phyloP scores from a whole-genome alignment of 1,140 invertebrate species.

The Apolygus lucorum region DNA sequence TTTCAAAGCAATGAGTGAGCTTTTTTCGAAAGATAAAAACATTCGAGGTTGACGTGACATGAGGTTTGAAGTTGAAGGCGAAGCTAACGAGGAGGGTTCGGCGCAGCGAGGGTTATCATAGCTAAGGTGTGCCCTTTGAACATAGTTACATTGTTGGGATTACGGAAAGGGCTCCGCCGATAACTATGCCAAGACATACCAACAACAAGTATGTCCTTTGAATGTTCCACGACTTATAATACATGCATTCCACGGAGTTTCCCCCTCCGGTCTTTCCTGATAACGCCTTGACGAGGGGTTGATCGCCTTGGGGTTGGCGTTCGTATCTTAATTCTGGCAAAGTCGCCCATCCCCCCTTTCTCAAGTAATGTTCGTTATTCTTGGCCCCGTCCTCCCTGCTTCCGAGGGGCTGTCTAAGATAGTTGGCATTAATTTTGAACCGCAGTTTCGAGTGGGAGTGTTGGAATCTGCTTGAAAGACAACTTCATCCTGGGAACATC shows the following conservation, averaged over 20 bases:
- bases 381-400: background rate
- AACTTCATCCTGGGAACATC: too few relatives aligned
- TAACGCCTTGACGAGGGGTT: background rate
- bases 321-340: constrained; percentile 11
- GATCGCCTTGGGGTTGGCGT: background rate
- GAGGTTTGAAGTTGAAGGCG: background rate
- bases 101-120: background rate
- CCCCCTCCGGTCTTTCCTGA: background rate
- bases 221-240: constrained; percentile 6
- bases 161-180: background rate
- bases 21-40: background rate
- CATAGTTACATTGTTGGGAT: constrained; percentile 11
- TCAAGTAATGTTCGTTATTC: background rate
- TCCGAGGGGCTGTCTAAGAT: background rate
- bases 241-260: constrained; percentile 4
- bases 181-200: background rate
- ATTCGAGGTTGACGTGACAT: background rate
- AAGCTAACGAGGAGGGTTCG: too few relatives aligned
- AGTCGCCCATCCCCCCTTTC: background rate
- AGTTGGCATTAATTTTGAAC: constrained; percentile 3
- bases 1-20: too few relatives aligned
- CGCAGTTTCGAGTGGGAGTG: background rate
- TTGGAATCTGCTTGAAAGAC: too few relatives aligned
- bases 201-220: constrained; percentile 10
- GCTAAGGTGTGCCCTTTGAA: background rate